A percentile compares a stretch with the other conserved stretches of the same genome.
Conservation (phyloP, 2,113 vertebrate species). For the Ursus arctos region DNA sequence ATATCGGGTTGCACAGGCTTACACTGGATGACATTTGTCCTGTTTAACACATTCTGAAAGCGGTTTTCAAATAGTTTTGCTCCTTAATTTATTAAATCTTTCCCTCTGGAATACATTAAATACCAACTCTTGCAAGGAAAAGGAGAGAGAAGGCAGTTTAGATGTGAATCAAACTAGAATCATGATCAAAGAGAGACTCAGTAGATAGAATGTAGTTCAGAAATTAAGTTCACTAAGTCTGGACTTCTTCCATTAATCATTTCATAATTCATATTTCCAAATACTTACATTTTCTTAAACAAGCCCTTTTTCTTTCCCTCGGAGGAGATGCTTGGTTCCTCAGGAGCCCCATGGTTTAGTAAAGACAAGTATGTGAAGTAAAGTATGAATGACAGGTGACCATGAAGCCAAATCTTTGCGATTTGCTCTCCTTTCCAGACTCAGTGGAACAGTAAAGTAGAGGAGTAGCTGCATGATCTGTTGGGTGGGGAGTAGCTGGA, state of each 20-base stretch:
- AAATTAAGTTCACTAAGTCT: neutral
- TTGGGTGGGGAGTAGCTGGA: neutral
- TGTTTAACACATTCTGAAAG: constrained; percentile 17
- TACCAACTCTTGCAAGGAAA: constrained; percentile 4
- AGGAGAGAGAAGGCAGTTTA: constrained; percentile 19
- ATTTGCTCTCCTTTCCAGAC: neutral
- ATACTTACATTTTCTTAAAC: neutral
- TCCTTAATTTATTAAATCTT: neutral
- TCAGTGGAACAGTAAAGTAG: neutral
- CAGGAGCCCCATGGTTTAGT: neutral
- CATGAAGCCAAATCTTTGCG: neutral
- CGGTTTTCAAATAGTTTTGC: neutral
- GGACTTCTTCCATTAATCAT: neutral
- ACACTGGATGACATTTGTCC: neutral
- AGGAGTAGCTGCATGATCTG: neutral
- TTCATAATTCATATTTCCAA: constrained; percentile 39
- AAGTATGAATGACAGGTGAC: neutral
- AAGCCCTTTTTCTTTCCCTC: neutral
- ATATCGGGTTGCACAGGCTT: neutral
- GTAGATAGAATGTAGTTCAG: neutral
- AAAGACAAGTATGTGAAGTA: neutral
- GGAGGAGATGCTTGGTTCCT: neutral
- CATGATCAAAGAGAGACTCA: constrained; percentile 32
- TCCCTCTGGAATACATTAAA: constrained; percentile 43
- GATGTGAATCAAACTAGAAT: neutral